Base-by-base conservation (phyloP, 2,797 vertebrate species). In the Pseudomugil tenellus region DNA sequence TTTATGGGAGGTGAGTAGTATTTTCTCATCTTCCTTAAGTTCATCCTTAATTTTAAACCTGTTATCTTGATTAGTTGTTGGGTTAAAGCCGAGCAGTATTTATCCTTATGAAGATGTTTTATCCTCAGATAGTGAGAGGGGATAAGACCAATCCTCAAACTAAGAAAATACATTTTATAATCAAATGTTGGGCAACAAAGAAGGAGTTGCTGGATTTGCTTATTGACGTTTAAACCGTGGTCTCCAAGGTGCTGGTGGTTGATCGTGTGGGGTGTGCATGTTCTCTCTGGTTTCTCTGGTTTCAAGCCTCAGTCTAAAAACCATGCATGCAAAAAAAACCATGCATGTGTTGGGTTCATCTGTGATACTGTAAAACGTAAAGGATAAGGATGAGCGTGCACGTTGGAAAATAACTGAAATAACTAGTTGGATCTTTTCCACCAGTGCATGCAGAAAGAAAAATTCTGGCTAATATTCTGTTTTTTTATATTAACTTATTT, bases 351-450 rank as follows among this genome's bases (percentile, higher is more conserved):
- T 41, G 3, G 17, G 41, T 43, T 19, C 19, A 43, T 43, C 41
- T n/a, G 41, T 19, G 41, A 8, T 3, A 6, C 41, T 43, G n/a
- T 8, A 7, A 19, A 19, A 14, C 19, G 16, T 19, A 16, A 17
- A 41, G 6, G 37, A 17, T 39, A 14, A 39, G 14, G 4, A 39
- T 39, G 35, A 39, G 39, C 17, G 6, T 8, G 39, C 59, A 17
- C 6, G 1, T 3, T 21, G 9, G 4, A 35, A 72, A 35, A 75
- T 58, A 10, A 48, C 59, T 64, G 56, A 48, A 63, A 52, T 16
- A 17, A 14, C 52, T n/a, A n/a, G n/a, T n/a, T n/a, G n/a, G n/a
- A n/a, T n/a, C n/a, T n/a, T n/a, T n/a, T n/a, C n/a, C n/a, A n/a
- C n/a, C n/a, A n/a, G n/a, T n/a, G n/a, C n/a, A n/a, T n/a, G n/a